phyloP scores from a whole-genome alignment of 2,113 vertebrate species.

The Catharus minimus region DNA sequence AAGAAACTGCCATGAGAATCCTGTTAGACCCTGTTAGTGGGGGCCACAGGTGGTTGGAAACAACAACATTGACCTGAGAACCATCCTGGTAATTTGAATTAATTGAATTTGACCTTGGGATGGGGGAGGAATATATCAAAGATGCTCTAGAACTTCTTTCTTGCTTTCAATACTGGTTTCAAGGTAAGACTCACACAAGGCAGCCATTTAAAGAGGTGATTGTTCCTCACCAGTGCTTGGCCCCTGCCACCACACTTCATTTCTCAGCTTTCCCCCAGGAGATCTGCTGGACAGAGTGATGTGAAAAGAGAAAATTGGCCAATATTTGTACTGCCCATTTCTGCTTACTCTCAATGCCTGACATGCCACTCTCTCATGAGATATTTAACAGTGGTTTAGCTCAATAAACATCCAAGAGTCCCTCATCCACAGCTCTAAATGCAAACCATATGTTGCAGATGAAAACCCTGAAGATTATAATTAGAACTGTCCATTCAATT shows the following conservation, averaged over 20 bases:
- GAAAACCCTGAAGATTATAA: constrained; percentile 64
- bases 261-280: background rate
- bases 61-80: background rate
- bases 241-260: background rate
- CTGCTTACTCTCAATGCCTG: background rate
- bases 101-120: background rate
- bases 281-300: background rate
- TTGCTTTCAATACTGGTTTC: background rate
- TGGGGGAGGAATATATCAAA: background rate
- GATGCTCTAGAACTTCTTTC: background rate
- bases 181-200: background rate
- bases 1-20: background rate
- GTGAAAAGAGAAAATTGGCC: background rate
- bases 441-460: constrained; percentile 71
- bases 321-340: background rate
- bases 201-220: background rate
- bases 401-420: constrained; percentile 66
- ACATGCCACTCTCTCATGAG: background rate
- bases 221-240: background rate
- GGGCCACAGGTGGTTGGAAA: background rate
- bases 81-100: background rate
- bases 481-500: constrained; percentile 74
- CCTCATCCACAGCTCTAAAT: constrained; percentile 57
- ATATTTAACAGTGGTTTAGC: constrained; percentile 42
- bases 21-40: background rate